Conservation (phyloP, 2,888 invertebrate genomes). For the Zaprionus lineosus region DNA sequence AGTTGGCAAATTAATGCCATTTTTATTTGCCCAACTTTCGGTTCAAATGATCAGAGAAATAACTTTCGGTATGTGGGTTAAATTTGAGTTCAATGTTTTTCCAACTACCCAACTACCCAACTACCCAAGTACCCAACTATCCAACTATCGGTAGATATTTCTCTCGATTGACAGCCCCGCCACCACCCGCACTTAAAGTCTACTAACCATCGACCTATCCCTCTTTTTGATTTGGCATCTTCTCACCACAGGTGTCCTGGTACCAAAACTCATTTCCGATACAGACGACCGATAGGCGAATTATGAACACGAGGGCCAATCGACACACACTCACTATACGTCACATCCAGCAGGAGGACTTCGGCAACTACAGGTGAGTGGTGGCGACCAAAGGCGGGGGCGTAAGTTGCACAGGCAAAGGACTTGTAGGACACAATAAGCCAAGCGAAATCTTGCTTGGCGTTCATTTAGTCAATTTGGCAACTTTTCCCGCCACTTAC, state of each 20-base stretch:
- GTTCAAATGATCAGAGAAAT: conserved; percentile 17
- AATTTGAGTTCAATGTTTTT: conserved; percentile 37
- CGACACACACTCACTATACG: conserved; percentile 87
- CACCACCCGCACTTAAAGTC: background rate
- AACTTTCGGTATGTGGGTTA: conserved; percentile 37
- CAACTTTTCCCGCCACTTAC: conserved; percentile 58
- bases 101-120: too few relatives aligned
- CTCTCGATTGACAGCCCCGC: conserved; percentile 14
- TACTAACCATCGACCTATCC: background rate
- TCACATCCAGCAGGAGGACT: conserved; percentile 88
- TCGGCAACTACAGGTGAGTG: conserved; percentile 87
- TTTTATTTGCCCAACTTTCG: conserved; percentile 46
- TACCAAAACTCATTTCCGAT: conserved; percentile 88
- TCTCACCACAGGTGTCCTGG: conserved; percentile 86
- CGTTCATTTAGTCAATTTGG: conserved; percentile 69
- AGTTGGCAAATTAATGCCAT: conserved; percentile 43
- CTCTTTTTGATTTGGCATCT: conserved; percentile 1
- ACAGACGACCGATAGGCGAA: conserved; percentile 87
- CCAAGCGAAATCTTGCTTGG: conserved; percentile 38
- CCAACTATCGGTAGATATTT: too few relatives aligned
- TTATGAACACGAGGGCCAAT: conserved; percentile 88
- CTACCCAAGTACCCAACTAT: too few relatives aligned
- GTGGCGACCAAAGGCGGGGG: background rate
- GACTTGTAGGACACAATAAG: conserved; percentile 46
- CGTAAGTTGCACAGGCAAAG: conserved; percentile 1